phyloP scores from a whole-genome alignment of 2,888 invertebrate genomes.

The Luffia ferchaultella region DNA sequence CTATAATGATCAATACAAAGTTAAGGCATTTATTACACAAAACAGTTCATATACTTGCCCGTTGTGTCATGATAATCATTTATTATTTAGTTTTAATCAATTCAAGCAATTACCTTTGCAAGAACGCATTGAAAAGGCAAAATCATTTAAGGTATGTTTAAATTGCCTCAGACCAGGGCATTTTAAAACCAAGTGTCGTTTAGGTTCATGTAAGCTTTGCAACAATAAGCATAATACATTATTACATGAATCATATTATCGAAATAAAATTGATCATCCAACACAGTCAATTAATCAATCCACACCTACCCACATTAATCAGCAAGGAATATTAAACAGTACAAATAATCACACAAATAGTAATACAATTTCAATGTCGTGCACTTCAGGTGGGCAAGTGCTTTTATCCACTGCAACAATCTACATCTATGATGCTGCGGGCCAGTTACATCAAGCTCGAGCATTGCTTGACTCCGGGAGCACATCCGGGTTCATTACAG shows the following conservation, averaged over 20 bases:
- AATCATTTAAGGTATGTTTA: too few species aligned
- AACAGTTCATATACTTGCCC: too few species aligned
- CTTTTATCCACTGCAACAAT: not conserved
- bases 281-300: too few species aligned
- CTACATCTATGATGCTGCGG: not conserved
- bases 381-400: not conserved
- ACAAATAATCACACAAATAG: not conserved
- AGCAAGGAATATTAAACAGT: not conserved
- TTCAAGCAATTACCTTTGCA: too few species aligned
- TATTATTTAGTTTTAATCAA: conserved; percentile 8
- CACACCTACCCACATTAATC: not conserved
- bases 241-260: not conserved
- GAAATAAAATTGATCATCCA: too few species aligned
- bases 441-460: not conserved
- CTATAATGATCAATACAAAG: too few species aligned
- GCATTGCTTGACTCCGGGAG: not conserved
- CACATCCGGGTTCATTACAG: not conserved
- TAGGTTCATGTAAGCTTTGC: conserved; percentile 16
- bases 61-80: too few species aligned
- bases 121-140: too few species aligned
- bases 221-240: conserved; percentile 6
- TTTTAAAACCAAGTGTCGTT: conserved; percentile 9
- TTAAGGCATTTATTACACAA: too few species aligned
- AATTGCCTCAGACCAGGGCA: conserved; percentile 11
- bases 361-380: too few species aligned